Conservation (phyloP, 2,888 invertebrate genomes). For the Parascotia fuliginaria region DNA sequence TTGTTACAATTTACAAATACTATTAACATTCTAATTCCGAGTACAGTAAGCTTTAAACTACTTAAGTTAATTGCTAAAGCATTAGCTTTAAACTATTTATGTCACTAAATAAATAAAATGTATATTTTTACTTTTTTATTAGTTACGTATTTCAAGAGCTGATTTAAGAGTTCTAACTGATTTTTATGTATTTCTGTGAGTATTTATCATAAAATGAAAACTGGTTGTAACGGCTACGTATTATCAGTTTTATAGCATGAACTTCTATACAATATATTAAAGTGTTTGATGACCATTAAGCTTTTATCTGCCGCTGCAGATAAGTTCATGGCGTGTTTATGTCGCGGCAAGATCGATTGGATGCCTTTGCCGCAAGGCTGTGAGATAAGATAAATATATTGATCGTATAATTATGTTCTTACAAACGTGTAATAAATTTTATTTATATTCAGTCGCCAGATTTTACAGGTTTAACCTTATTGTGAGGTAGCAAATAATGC, state of each 20-base stretch:
- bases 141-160: neutral
- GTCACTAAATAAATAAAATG: no score
- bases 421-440: slow-evolving; percentile 23
- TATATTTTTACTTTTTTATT: no score
- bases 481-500: neutral
- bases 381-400: slow-evolving; percentile 57
- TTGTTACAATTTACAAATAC: no score
- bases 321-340: slow-evolving; percentile 50
- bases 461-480: neutral
- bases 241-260: slow-evolving; percentile 47
- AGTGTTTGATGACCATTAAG: slow-evolving; percentile 50
- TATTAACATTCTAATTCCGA: no score
- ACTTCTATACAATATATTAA: slow-evolving; percentile 49
- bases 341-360: slow-evolving; percentile 59
- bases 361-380: slow-evolving; percentile 42
- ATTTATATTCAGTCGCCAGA: slow-evolving; percentile 15
- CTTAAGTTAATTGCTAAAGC: no score
- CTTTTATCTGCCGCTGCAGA: slow-evolving; percentile 47
- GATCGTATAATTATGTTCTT: slow-evolving; percentile 47
- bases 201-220: slow-evolving; percentile 29
- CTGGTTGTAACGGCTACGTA: slow-evolving; percentile 14
- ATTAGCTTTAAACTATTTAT: no score
- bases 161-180: slow-evolving; percentile 1
- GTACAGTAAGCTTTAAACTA: no score
- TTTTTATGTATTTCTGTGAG: slow-evolving; percentile 15